These are phyloP conservation scores for Platorchestia sp. DNA, from an alignment of 1,140 invertebrate species.

Conservation along the genomic window DNA sequence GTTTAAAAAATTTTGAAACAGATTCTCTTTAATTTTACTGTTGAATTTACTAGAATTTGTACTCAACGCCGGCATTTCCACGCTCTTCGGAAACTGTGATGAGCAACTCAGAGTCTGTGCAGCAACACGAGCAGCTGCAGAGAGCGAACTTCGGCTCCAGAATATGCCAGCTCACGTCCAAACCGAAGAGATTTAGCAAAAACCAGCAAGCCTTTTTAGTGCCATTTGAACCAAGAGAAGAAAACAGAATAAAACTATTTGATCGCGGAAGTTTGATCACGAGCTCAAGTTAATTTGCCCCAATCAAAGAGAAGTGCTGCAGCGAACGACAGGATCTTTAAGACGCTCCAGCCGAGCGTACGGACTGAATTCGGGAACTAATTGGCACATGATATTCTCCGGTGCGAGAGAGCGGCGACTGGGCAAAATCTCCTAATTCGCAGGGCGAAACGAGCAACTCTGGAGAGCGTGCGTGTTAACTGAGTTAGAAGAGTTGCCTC, in stretches of 20 bases:
- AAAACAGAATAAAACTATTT: background rate
- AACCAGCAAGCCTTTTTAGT: background rate
- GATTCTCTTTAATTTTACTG: no score
- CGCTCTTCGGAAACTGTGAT: no score
- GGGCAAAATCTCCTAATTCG: background rate
- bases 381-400: background rate
- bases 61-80: no score
- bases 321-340: background rate
- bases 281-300: background rate
- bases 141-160: background rate
- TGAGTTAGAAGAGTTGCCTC: background rate
- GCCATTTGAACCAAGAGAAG: background rate
- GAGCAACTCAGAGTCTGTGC: no score
- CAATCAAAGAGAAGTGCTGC: background rate
- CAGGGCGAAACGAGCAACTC: background rate
- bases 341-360: background rate
- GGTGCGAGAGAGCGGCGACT: background rate
- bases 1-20: no score
- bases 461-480: background rate
- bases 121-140: no score
- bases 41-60: no score
- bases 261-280: background rate
- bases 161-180: background rate
- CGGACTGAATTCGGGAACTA: background rate
- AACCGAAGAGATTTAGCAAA: background rate